Conservation (phyloP, 2,797 vertebrate genomes). For the Pogonophryne albipinna region DNA sequence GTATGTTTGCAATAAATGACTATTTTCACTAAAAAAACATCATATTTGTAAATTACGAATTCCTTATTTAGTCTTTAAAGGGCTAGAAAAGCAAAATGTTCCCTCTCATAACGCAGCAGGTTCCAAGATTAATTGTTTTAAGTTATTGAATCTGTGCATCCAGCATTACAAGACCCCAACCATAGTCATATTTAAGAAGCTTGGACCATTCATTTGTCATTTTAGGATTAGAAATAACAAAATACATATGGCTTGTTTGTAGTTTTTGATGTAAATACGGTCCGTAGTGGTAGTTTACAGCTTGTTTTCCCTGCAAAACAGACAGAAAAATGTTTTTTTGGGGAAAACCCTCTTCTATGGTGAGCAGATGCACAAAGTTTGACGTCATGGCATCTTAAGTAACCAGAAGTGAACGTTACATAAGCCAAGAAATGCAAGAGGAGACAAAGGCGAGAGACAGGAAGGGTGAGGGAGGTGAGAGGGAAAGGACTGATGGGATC, state of each 20-base stretch:
- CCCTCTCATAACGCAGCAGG: not conserved
- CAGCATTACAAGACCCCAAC: not conserved
- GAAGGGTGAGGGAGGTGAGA: constrained; percentile 24
- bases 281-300: too few species aligned
- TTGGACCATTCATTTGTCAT: not conserved
- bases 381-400: not conserved
- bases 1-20: too few species aligned
- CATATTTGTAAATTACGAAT: not conserved
- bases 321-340: too few species aligned
- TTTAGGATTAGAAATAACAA: not conserved
- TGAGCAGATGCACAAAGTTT: too few species aligned
- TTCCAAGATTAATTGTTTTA: not conserved
- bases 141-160: not conserved
- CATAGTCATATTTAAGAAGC: not conserved
- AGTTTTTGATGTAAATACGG: too few species aligned
- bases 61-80: not conserved
- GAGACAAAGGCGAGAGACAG: not conserved
- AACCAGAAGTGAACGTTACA: constrained; percentile 20
- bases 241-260: not conserved
- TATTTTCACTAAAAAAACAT: not conserved
- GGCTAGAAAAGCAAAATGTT: not conserved
- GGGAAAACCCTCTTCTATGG: too few species aligned
- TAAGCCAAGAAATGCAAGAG: constrained; percentile 44
- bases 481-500: constrained; percentile 31
- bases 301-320: too few species aligned